Conservation (phyloP, 1,140 invertebrate species). For the Lucilia sericata region DNA sequence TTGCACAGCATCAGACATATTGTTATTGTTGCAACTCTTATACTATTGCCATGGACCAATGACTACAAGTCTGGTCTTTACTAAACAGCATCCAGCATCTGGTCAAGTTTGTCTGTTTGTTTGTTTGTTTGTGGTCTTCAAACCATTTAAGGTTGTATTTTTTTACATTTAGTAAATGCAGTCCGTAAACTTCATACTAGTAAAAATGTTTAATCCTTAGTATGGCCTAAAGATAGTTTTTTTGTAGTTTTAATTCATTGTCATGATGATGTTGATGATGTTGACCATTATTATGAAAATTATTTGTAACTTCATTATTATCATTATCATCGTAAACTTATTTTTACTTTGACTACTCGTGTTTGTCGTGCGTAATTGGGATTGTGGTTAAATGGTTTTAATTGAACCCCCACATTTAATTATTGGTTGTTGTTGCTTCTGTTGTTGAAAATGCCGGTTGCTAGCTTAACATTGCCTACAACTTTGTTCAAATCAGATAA, state of each 20-base stretch:
- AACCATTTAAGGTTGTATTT: neutral
- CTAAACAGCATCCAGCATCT: neutral
- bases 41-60: neutral
- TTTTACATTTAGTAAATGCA: neutral
- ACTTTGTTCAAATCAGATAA: neutral
- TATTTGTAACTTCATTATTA: neutral
- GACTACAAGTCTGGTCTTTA: neutral
- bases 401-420: conserved; percentile 36
- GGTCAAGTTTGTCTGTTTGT: neutral
- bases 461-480: neutral
- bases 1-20: neutral
- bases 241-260: neutral
- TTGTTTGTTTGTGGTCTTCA: neutral
- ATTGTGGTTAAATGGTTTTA: conserved; percentile 24
- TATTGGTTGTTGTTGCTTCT: neutral
- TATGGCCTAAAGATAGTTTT: neutral
- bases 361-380: conserved; percentile 25
- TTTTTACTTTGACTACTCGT: neutral
- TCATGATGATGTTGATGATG: neutral
- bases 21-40: neutral
- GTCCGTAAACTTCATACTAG: neutral
- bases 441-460: conserved; percentile 9
- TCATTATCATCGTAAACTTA: neutral
- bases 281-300: neutral
- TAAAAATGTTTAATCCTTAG: neutral